Evolutionary conservation across 2,113 vertebrate genomes (phyloP), one percentile per base, ranked within the genome.

Genomic region (Lasiurus cinereus): DNA sequence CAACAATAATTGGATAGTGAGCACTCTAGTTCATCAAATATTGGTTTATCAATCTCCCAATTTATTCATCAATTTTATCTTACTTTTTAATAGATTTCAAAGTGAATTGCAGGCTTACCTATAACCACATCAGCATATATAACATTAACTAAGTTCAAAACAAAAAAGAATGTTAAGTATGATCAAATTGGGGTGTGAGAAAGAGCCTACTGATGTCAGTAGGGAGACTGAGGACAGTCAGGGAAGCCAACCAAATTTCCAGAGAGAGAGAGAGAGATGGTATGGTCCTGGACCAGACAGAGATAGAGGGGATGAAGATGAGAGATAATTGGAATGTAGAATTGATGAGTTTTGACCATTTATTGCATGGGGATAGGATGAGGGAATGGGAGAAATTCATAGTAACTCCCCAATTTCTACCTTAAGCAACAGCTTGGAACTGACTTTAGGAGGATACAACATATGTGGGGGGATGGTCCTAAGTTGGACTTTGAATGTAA

Each of bases 1-100:
- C 64, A 84, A 83, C 33, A 84, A 36, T 73, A 36, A 50, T 14
- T 27, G 59, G 29, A 43, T 29, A 56, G 19, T 67, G 36, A 56
- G 3, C 46, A 27, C 82, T 76, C 48, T 67, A 50, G 21, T n/a
- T 83, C 48, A 89, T 70, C 24, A 52, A 19, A 21, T 19, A 8
- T n/a, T 36, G 27, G 24, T 54, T 43, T 62, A n/a, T 84, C 36
- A 59, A 11, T 33, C 29, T 29, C 74, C 76, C 64, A 18, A 79
- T 72, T 24, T 29, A 46, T n/a, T 54, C 46, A 66, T n/a, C 22
- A 48, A 73, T 29, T 39, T 2, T 16, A 72, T 33, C 66, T 91
- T 36, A 43, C 74, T 90, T 88, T 89, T 70, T 33, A 54, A 13
- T 39, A 12, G 18, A 73, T 93, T 94, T 95, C 82, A 88, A 27